Evolutionary conservation across 2,113 vertebrate species (phyloP).

Genomic region (Istiophorus platypterus): DNA sequence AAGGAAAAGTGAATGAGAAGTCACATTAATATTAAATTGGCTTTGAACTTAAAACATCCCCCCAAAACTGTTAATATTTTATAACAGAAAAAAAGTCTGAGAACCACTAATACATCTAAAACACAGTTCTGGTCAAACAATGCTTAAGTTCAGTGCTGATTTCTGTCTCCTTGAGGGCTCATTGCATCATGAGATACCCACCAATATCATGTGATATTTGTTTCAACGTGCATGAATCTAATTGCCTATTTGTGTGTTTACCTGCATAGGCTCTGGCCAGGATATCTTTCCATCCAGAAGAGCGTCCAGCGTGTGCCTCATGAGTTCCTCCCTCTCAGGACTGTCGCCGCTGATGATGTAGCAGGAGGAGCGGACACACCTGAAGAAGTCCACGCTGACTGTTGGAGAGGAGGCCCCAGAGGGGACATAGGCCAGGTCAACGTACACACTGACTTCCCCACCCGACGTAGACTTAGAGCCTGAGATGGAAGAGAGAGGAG

Average conservation of each 20-base stretch:
- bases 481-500: slow-evolving; percentile 22
- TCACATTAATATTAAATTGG: too few relatives aligned
- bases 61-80: too few relatives aligned
- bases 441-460: slow-evolving; percentile 81
- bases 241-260: slow-evolving; percentile 53
- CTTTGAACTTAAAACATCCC: too few relatives aligned
- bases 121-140: too few relatives aligned
- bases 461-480: slow-evolving; percentile 65
- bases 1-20: background rate
- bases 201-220: background rate
- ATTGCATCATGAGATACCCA: too few relatives aligned
- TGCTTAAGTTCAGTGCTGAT: too few relatives aligned
- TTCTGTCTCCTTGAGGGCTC: too few relatives aligned
- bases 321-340: slow-evolving; percentile 87
- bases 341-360: slow-evolving; percentile 94
- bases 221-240: background rate
- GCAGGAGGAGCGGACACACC: slow-evolving; percentile 88
- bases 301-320: slow-evolving; percentile 88
- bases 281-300: slow-evolving; percentile 87
- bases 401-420: slow-evolving; percentile 86
- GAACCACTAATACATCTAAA: too few relatives aligned
- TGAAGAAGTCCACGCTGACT: slow-evolving; percentile 91
- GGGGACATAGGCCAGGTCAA: slow-evolving; percentile 94
- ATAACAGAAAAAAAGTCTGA: too few relatives aligned
- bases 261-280: slow-evolving; percentile 88